Evolutionary conservation across 2,113 vertebrate genomes (phyloP).

Genomic region (Fregata magnificens): DNA sequence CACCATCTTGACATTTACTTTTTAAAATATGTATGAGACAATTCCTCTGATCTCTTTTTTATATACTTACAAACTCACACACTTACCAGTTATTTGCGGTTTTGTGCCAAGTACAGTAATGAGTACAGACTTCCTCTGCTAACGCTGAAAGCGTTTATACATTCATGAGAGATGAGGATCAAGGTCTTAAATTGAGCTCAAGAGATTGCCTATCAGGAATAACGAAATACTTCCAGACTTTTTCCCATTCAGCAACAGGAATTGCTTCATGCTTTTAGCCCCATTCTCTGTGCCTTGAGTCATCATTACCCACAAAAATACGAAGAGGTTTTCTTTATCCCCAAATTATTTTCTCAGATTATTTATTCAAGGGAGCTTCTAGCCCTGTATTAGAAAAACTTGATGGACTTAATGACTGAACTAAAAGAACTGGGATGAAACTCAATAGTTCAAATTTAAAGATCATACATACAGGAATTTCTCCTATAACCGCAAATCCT

Average conservation of each 20-base stretch:
- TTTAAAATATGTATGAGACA: slow-evolving; percentile 52
- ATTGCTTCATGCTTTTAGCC: neutral
- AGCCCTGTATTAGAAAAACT: neutral
- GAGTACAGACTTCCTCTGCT: neutral
- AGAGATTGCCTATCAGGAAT: neutral
- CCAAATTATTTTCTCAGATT: neutral
- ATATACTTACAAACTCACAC: neutral
- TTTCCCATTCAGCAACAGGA: neutral
- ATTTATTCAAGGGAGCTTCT: neutral
- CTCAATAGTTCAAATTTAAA: neutral
- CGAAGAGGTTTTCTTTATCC: neutral
- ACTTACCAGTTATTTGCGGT: slow-evolving; percentile 1
- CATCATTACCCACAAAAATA: neutral
- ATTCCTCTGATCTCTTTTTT: slow-evolving; percentile 33
- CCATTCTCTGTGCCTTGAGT: neutral
- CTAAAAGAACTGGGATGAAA: neutral
- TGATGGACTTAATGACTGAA: neutral
- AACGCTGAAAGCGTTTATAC: neutral
- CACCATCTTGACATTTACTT: slow-evolving; percentile 1
- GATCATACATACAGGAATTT: neutral
- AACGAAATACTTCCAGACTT: neutral
- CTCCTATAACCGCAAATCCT: neutral
- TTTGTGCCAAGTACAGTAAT: neutral
- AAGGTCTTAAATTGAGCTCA: neutral
- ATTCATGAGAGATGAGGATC: neutral